These are phyloP conservation scores for Trissolcus brochymenae DNA, from an alignment of 2,888 invertebrate genomes.

Conservation along the genomic window DNA sequence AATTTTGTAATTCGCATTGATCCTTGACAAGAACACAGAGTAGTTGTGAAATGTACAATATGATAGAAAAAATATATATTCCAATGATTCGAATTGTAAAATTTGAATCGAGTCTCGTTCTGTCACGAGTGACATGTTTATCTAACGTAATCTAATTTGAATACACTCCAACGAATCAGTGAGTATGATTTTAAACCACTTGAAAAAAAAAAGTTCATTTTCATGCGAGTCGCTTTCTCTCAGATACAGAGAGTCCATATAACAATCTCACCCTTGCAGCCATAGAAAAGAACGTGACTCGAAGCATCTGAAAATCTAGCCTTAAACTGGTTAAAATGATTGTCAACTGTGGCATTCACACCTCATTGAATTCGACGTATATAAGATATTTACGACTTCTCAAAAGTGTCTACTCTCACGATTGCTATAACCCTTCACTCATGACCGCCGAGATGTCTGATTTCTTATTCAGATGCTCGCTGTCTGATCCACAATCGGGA, in stretches of 20 bases:
- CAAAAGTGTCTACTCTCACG: slow-evolving; percentile 66
- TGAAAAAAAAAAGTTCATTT: not conserved
- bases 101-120: too few species aligned
- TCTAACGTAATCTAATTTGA: too few species aligned
- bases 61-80: not conserved
- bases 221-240: not conserved
- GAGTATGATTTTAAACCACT: not conserved
- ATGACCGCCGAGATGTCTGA: slow-evolving; percentile 58
- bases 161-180: too few species aligned
- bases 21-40: too few species aligned
- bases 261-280: slow-evolving; percentile 5
- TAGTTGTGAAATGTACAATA: too few species aligned
- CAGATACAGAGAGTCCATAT: not conserved
- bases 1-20: not conserved
- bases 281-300: slow-evolving; percentile 10
- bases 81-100: too few species aligned
- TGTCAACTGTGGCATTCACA: slow-evolving; percentile 62
- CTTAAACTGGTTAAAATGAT: slow-evolving; percentile 66
- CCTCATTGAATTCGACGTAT: slow-evolving; percentile 54
- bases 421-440: slow-evolving; percentile 57
- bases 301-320: slow-evolving; percentile 46
- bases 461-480: slow-evolving; percentile 67
- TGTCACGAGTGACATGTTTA: too few species aligned
- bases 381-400: slow-evolving; percentile 61
- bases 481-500: slow-evolving; percentile 61